These are phyloP conservation scores for Leucophora obtusa DNA, from an alignment of 2,888 invertebrate genomes.

Conservation along the genomic window DNA sequence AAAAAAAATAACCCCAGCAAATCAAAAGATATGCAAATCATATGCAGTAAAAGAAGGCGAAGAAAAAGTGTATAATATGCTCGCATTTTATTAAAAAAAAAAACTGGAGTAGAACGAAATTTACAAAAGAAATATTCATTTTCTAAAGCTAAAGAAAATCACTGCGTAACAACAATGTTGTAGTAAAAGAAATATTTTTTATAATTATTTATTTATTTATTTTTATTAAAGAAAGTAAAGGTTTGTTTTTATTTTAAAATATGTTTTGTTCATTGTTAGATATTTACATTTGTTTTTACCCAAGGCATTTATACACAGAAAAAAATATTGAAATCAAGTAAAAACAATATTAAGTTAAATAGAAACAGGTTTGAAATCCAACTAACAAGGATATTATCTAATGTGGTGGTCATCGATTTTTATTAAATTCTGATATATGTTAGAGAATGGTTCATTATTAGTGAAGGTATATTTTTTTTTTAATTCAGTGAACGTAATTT, in stretches of 20 bases:
- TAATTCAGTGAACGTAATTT: too few species aligned
- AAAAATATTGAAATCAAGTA: too few species aligned
- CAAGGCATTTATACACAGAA: background rate
- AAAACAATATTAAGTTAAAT: too few species aligned
- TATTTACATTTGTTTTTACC: background rate
- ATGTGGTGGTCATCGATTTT: too few species aligned
- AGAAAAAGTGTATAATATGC: background rate
- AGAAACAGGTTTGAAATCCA: too few species aligned
- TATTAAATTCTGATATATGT: too few species aligned
- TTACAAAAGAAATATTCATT: slow-evolving; percentile 17
- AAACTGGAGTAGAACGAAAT: slow-evolving; percentile 43
- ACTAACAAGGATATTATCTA: too few species aligned
- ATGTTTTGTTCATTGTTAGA: background rate
- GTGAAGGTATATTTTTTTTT: too few species aligned
- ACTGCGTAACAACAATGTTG: slow-evolving; percentile 9
- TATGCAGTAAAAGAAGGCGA: background rate
- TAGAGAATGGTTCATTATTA: too few species aligned
- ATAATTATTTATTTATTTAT: background rate
- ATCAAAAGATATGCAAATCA: slow-evolving; percentile 46
- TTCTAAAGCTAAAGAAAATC: slow-evolving; percentile 14
- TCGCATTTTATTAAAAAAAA: background rate
- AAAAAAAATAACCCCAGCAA: background rate
- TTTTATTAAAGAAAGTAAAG: background rate
- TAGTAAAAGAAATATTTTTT: background rate
- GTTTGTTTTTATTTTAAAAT: slow-evolving; percentile 1